phyloP scores from a whole-genome alignment of 2,888 invertebrate species.

The Macaria notata region DNA sequence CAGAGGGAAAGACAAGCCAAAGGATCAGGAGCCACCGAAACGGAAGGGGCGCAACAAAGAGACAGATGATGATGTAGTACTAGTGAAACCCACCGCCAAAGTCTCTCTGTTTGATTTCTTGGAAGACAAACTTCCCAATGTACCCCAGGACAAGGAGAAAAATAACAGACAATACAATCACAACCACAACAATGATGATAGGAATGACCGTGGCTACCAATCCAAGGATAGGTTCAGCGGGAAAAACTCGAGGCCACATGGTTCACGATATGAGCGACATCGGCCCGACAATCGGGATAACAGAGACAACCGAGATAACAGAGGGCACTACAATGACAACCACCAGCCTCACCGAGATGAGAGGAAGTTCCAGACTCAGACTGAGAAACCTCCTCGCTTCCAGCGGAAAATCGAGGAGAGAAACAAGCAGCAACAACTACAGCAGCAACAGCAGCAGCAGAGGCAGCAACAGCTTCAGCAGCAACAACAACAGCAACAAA shows the following conservation, averaged over 20 bases:
- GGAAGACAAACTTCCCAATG: conserved; percentile 88
- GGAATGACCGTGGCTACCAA: conserved; percentile 56
- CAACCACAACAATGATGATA: conserved; percentile 52
- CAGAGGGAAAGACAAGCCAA: conserved; percentile 68
- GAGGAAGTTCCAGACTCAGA: conserved; percentile 69
- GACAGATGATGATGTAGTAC: conserved; percentile 80
- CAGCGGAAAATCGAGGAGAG: conserved; percentile 80
- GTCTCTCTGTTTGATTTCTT: conserved; percentile 92
- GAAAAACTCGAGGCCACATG: conserved; percentile 61
- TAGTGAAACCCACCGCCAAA: conserved; percentile 89
- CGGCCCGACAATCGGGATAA: conserved; percentile 59
- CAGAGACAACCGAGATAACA: conserved; percentile 54
- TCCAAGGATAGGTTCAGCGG: conserved; percentile 61
- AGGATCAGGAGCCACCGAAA: conserved; percentile 69
- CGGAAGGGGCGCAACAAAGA: conserved; percentile 76
- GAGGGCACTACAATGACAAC: conserved; percentile 66
- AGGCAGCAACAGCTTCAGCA: conserved; percentile 45
- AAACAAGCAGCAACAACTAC: conserved; percentile 63
- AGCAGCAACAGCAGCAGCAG: conserved; percentile 46
- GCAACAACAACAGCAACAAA: conserved; percentile 19
- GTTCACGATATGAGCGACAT: conserved; percentile 60
- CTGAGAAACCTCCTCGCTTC: conserved; percentile 84
- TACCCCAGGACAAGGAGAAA: conserved; percentile 71
- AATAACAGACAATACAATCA: conserved; percentile 53
- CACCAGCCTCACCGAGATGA: conserved; percentile 63